A percentile compares a stretch with the other conserved stretches of the same genome.
phyloP scores from a whole-genome alignment of 2,797 vertebrate species.

The Mus caroli region DNA sequence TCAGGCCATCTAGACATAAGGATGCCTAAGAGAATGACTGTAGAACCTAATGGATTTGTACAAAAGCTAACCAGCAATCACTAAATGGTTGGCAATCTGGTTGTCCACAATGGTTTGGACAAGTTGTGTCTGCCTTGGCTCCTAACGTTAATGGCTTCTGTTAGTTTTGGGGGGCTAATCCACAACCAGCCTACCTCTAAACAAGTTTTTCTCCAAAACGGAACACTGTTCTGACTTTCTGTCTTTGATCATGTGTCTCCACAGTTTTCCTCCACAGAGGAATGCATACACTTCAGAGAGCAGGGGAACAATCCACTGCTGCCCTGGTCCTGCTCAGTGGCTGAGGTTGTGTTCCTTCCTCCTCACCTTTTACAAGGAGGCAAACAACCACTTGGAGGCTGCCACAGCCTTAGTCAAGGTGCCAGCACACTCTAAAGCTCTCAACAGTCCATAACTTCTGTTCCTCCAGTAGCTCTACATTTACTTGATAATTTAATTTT shows the following conservation, averaged over 20 bases:
- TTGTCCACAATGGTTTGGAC: neutral
- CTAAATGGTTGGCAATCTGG: neutral
- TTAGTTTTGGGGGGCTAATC: neutral
- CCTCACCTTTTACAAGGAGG: neutral
- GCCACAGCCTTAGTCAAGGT: neutral
- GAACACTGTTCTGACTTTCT: neutral
- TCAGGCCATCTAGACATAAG: neutral
- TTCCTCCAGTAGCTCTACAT: neutral
- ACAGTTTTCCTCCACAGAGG: too few species aligned
- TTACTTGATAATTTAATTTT: neutral
- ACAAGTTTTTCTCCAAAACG: neutral
- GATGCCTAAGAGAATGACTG: neutral
- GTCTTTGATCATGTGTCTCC: neutral
- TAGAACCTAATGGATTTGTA: neutral
- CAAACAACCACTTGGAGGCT: neutral
- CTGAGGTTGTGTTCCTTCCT: neutral
- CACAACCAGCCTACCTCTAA: neutral
- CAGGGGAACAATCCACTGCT: neutral
- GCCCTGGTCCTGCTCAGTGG: too few species aligned
- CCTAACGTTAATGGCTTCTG: neutral
- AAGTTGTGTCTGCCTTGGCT: neutral
- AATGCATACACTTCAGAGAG: neutral
- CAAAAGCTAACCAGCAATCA: neutral
- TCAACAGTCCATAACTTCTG: neutral
- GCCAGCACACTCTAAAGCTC: neutral